Base-by-base conservation (phyloP, 2,888 invertebrate species). In the Dryococelus australis region DNA sequence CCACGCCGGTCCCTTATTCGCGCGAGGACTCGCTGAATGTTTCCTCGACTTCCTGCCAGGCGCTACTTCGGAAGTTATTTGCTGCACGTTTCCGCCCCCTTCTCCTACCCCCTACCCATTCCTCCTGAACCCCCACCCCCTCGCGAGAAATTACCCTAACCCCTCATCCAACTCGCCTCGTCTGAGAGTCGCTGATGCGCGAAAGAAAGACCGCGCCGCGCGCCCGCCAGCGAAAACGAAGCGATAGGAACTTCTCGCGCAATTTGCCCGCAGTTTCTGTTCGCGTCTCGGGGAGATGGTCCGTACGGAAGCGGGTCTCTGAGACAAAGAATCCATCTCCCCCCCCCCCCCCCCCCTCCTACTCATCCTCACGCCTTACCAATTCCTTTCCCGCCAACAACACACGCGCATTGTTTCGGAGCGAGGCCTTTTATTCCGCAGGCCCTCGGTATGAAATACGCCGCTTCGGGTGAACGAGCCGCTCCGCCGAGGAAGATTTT, bases 31-130 rank as follows among this genome's bases (percentile, higher is more conserved):
- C 20, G 65, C 65, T 24, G 65, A 65, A 65, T 65, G 65, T 65
- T 65, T 65, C 65, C 65, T 65, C 65, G 16, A 65, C 65, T 65
- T 65, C 65, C 65, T 65, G 65, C 20, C 65, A 20, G 65, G 65
- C 65, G 65, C 65, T 65, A 65, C 65, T 65, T 65, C 65, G 65
- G 65, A 65, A 65, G 65, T 65, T 65, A 65, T 65, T 65, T 65
- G 65, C 65, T 65, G 65, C 65, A 65, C 65, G 65, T 65, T 65
- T 24, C 20, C 16, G 13, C 65, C 20, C 65, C 10, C 20, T 20
- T 20, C 24, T 24, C 65, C 24, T 24, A 65, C 13, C 10, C 47
- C 9, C 13, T 5, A 65, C 10, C 24, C 65, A 12, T 24, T 65
- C 20, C 16, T 24, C 65, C 65, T 16, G 4, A 5, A 6, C 65